Percentiles rank a stretch among this genome's conserved stretches.
These are phyloP conservation scores for Erpobdella octoculata DNA, from an alignment of 2,888 invertebrate species.

Conservation along the genomic window DNA sequence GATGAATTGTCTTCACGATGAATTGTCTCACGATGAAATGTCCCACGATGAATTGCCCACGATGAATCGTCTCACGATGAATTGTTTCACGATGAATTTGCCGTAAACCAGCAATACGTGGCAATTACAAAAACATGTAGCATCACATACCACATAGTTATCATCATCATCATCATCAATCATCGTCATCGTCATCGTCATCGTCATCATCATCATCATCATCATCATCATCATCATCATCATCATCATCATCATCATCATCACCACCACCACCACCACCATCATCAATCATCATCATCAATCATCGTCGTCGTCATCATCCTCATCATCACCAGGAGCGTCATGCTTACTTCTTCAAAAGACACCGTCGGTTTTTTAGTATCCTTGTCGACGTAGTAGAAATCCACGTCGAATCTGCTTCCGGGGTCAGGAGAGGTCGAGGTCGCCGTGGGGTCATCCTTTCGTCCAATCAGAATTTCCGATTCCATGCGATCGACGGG, in stretches of 20 bases:
- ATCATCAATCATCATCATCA: neutral
- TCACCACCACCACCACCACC: neutral
- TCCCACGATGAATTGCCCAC: too few species aligned
- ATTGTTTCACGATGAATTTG: too few species aligned
- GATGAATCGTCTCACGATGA: too few species aligned
- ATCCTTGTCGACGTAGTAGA: constrained; percentile 12
- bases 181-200: neutral
- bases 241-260: constrained; percentile 4
- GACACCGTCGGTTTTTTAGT: constrained; percentile 10
- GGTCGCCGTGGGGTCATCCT: neutral
- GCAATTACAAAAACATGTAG: too few species aligned
- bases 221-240: neutral
- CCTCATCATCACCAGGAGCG: too few species aligned
- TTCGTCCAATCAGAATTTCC: neutral
- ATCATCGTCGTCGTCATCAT: too few species aligned
- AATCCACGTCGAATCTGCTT: neutral
- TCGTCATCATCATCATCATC: neutral
- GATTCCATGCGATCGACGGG: neutral
- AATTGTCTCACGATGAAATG: too few species aligned
- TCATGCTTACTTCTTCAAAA: constrained; percentile 7
- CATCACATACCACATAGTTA: too few species aligned
- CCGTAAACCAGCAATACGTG: too few species aligned
- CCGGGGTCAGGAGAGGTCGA: neutral
- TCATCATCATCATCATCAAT: neutral
- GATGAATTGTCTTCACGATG: too few species aligned